These are phyloP conservation scores for Gymnoscopelus microlampas DNA, from an alignment of 2,797 vertebrate species.

Conservation along the genomic window DNA sequence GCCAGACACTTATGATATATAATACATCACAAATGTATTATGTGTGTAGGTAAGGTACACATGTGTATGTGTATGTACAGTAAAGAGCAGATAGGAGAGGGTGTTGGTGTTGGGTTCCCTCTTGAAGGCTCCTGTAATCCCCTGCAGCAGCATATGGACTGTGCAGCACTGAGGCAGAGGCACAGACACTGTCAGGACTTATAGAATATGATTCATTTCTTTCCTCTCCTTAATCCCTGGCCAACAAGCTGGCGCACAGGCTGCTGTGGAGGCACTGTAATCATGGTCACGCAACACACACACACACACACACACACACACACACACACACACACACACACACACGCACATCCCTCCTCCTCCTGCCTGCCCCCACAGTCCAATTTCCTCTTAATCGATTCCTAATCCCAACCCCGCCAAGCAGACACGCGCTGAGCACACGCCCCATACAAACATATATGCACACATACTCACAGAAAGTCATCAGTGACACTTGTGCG, in stretches of 20 bases:
- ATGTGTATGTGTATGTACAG: too few species aligned
- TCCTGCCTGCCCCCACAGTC: slow-evolving; percentile 47
- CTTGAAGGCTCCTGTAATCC: slow-evolving; percentile 61
- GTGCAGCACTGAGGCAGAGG: slow-evolving; percentile 54
- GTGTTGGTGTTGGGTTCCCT: slow-evolving; percentile 10
- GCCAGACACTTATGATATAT: too few species aligned
- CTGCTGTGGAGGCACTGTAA: slow-evolving; percentile 72
- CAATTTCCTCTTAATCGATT: slow-evolving; percentile 78
- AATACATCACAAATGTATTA: too few species aligned
- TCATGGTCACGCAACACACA: slow-evolving; percentile 56
- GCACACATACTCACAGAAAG: slow-evolving; percentile 7
- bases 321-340: neutral
- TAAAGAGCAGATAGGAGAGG: too few species aligned
- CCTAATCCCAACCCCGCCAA: slow-evolving; percentile 67
- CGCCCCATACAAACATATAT: slow-evolving; percentile 3
- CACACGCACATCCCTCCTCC: neutral
- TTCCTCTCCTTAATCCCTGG: slow-evolving; percentile 74
- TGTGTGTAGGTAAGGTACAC: too few species aligned
- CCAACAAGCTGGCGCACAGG: slow-evolving; percentile 76
- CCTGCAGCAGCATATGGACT: slow-evolving; percentile 74
- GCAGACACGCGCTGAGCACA: slow-evolving; percentile 38
- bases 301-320: neutral
- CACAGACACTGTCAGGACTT: slow-evolving; percentile 74
- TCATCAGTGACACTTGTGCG: too few species aligned
- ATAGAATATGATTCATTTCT: slow-evolving; percentile 86